Evolutionary conservation across 1,140 invertebrate genomes (phyloP).

Genomic region (Drosophila navojoa): DNA sequence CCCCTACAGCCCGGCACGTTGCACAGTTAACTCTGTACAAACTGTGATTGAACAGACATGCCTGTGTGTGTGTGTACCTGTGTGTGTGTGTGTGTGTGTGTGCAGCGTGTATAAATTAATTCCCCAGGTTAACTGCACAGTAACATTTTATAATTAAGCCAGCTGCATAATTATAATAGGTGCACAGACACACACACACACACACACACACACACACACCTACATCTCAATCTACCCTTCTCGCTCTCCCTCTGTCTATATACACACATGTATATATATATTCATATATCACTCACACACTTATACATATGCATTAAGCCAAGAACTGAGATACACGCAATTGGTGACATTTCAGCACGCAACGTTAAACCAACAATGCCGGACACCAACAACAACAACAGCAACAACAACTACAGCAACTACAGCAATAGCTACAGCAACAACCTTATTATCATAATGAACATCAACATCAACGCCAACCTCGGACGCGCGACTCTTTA

Average conservation of each 20-base stretch:
- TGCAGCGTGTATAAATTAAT: constrained; percentile 71
- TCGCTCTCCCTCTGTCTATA: background rate
- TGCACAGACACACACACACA: constrained; percentile 38
- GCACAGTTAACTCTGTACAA: constrained; percentile 40
- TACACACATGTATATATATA: constrained; percentile 14
- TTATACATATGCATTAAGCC: constrained; percentile 8
- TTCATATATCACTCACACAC: constrained; percentile 32
- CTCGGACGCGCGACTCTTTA: constrained; percentile 45
- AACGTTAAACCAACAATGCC: constrained; percentile 67
- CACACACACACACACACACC: constrained; percentile 2
- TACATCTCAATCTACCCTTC: no score
- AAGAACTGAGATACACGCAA: constrained; percentile 63
- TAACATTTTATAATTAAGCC: constrained; percentile 82
- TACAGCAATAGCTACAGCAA: no score
- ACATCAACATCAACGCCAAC: constrained; percentile 50
- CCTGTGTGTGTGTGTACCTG: constrained; percentile 6
- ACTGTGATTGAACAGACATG: constrained; percentile 60
- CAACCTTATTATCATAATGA: constrained; percentile 76
- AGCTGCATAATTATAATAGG: constrained; percentile 77
- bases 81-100: constrained; percentile 14
- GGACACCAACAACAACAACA: constrained; percentile 5
- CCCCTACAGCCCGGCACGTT: constrained; percentile 18
- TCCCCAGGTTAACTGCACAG: constrained; percentile 78
- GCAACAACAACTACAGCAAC: constrained; percentile 21
- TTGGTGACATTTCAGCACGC: constrained; percentile 79